These are phyloP conservation scores for Ibidorhyncha struthersii DNA, from an alignment of 2,113 vertebrate species.

Conservation along the genomic window DNA sequence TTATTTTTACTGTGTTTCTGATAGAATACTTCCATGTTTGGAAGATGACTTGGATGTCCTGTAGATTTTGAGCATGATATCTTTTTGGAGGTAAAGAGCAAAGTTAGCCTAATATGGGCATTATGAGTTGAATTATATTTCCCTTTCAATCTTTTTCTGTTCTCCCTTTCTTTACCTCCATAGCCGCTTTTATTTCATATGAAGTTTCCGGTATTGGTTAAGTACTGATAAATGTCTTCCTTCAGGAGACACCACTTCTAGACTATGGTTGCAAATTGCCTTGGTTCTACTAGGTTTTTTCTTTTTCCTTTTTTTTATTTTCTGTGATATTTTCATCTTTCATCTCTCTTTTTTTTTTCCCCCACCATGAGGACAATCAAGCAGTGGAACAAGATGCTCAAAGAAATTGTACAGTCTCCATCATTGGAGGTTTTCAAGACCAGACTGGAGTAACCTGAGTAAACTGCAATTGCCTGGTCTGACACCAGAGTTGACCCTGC, in stretches of 20 bases:
- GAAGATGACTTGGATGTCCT: background rate
- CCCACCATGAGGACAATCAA: rapidly evolving
- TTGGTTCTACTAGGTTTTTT: background rate
- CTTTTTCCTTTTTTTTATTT: background rate
- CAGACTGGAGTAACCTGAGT: background rate
- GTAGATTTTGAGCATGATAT: background rate
- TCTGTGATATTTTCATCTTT: background rate
- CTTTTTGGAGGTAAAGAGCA: background rate
- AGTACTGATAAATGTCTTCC: background rate
- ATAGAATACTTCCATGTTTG: background rate
- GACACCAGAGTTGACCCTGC: background rate
- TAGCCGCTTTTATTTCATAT: background rate
- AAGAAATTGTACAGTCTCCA: background rate
- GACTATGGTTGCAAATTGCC: background rate
- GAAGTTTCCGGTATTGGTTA: background rate
- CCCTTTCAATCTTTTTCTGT: background rate
- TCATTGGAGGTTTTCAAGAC: background rate
- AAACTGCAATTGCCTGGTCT: background rate
- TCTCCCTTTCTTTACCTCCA: background rate
- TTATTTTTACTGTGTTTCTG: background rate
- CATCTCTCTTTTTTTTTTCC: background rate
- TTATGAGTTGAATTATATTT: background rate
- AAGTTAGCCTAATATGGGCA: background rate
- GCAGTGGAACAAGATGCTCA: background rate
- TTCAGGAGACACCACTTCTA: background rate